Percentiles rank a stretch among this genome's conserved stretches.
Evolutionary conservation across 2,113 vertebrate species (phyloP).

Genomic region (Chauna torquata): DNA sequence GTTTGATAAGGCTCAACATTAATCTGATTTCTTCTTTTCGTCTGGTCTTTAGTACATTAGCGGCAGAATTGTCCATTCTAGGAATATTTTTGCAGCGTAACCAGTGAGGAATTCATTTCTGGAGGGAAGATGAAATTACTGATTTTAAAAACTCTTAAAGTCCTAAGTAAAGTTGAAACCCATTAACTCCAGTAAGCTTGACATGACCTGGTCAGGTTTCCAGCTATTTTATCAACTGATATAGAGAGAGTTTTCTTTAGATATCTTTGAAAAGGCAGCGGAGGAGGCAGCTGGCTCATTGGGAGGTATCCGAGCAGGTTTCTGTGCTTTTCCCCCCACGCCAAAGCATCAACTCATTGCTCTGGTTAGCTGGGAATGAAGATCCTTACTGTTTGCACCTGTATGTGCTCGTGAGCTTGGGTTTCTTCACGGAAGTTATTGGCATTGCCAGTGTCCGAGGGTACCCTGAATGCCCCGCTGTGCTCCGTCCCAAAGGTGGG

Average conservation of each 20-base stretch:
- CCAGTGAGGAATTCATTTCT: conserved; percentile 37
- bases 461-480: background rate
- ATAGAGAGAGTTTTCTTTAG: background rate
- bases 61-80: background rate
- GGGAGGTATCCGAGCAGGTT: background rate
- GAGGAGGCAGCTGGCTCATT: background rate
- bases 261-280: background rate
- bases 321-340: background rate
- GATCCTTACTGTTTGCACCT: accelerated
- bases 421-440: background rate
- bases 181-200: background rate
- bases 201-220: background rate
- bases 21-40: background rate
- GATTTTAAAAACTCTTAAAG: conserved; percentile 5
- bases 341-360: background rate
- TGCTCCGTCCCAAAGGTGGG: background rate
- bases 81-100: background rate
- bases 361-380: background rate
- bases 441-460: background rate
- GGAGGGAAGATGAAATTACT: conserved; percentile 14
- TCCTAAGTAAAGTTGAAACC: background rate
- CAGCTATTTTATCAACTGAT: background rate
- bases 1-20: conserved; percentile 51
- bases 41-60: background rate
- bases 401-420: accelerated